A percentile compares a stretch with the other conserved stretches of the same genome.
phyloP scores from a whole-genome alignment of 2,797 vertebrate genomes.

The Crenichthys baileyi region DNA sequence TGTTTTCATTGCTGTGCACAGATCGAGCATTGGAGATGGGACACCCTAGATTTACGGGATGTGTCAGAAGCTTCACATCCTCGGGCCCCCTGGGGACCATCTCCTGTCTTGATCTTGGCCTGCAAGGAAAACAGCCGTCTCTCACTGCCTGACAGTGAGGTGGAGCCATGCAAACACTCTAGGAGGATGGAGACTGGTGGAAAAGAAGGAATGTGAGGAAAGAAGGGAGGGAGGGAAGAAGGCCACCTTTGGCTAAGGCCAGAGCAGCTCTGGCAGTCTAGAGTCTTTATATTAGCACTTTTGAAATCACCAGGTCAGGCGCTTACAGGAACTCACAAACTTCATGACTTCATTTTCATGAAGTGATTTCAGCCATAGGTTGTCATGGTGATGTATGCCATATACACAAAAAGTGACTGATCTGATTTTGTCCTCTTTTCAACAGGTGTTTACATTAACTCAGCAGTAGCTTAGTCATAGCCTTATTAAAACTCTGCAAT shows the following conservation, averaged over 20 bases:
- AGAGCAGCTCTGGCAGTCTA: conserved; percentile 55
- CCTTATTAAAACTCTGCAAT: conserved; percentile 47
- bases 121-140: conserved; percentile 79
- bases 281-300: conserved; percentile 49
- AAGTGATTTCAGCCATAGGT: conserved; percentile 41
- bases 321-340: conserved; percentile 44
- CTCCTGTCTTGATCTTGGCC: conserved; percentile 77
- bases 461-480: conserved; percentile 44
- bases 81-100: conserved; percentile 73
- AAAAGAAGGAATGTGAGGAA: conserved; percentile 68
- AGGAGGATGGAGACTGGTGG: conserved; percentile 66
- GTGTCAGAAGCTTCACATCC: conserved; percentile 79
- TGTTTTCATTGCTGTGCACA: conserved; percentile 70
- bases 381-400: conserved; percentile 42
- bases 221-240: conserved; percentile 55
- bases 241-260: conserved; percentile 68
- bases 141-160: conserved; percentile 77
- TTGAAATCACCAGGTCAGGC: conserved; percentile 47
- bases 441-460: conserved; percentile 69
- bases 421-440: conserved; percentile 52
- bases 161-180: conserved; percentile 76
- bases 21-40: conserved; percentile 75
- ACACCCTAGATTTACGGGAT: conserved; percentile 79
- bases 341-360: conserved; percentile 61
- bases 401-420: conserved; percentile 59